Evolutionary conservation across 1,140 invertebrate genomes (phyloP).

Genomic region (Pachypeltis micranthus): DNA sequence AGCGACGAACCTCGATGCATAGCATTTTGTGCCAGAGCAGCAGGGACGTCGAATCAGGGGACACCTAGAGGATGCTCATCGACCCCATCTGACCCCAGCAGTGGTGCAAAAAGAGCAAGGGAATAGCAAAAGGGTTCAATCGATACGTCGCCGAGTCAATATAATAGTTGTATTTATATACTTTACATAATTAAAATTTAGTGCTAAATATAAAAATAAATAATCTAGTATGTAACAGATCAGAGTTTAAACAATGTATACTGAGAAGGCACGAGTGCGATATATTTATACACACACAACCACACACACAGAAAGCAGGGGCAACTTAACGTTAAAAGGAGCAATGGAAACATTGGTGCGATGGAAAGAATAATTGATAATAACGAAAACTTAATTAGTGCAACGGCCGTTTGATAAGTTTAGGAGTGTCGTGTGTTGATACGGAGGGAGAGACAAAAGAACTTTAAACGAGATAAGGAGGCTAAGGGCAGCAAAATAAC

Average conservation of each 20-base stretch:
- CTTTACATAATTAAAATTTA: constrained; percentile 16
- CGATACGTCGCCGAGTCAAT: too few relatives aligned
- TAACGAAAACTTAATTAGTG: not conserved
- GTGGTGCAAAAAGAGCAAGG: too few relatives aligned
- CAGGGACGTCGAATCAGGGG: too few relatives aligned
- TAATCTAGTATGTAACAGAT: constrained; percentile 17
- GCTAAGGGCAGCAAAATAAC: too few relatives aligned
- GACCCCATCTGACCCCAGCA: too few relatives aligned
- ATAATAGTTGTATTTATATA: constrained; percentile 5
- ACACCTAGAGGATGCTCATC: too few relatives aligned
- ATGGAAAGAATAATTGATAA: not conserved
- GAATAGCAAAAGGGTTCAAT: too few relatives aligned
- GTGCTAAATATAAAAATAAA: constrained; percentile 21
- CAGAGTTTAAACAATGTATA: not conserved
- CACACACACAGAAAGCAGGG: too few relatives aligned
- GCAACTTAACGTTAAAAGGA: not conserved
- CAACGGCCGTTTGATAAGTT: not conserved
- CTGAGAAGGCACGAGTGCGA: constrained; percentile 17
- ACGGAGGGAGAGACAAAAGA: not conserved
- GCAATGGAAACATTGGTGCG: not conserved
- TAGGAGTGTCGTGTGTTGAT: not conserved
- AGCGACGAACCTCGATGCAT: too few relatives aligned
- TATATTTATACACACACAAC: too few relatives aligned
- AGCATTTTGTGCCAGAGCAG: too few relatives aligned
- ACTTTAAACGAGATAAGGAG: not conserved